Base-by-base conservation (phyloP, 35 echinoderm and acorn worm species). In the Eucidaris tribuloides region DNA sequence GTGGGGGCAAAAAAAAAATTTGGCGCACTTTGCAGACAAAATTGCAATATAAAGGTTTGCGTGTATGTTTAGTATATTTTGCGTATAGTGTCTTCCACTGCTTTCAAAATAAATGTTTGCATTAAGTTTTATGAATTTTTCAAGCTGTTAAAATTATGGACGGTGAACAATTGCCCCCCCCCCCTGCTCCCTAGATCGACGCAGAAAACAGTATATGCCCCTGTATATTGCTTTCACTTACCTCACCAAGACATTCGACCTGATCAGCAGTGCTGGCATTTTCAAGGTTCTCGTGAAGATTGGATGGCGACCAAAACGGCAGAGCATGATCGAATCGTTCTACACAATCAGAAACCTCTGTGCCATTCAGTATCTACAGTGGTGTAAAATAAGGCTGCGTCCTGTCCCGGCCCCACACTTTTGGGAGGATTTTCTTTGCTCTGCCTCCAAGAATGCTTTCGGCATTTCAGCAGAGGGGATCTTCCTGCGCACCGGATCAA, bases 201-300 rank as follows among this genome's bases (percentile, higher is more conserved):
- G 81, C 62, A 35, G 46, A 34, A 65, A 90, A 65, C 87, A 83
- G 25, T 17, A 54, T 3, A 0, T 61, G 25, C 66, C 78, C 44
- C 49, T 93, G 0, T 93, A 83, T 54, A 42, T 88, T 31, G 78
- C 91, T 7, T 88, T 93, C 48, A 44, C 88, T 19, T 79, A 93
- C 55, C 84, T 93, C 2, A 88, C 91, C 1, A 93, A 93, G 43
- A 71, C 85, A 4, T 93, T 93, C 43, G 84, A 92, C 49, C 62
- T 71, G 35, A 46, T 85, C 14, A 89, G 85, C 39, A 81, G 77
- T 36, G 45, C 59, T 4, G 85, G 83, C 18, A 65, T 88, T 5
- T 83, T 82, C 62, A 60, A 88, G 23, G 54, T 88, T 17, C 55
- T 92, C 0, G 18, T 52, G 20, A 59, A 61, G 44, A 90, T 90